These are phyloP conservation scores for Alectoris magna DNA, from an alignment of 2,797 vertebrate genomes.

Conservation along the genomic window DNA sequence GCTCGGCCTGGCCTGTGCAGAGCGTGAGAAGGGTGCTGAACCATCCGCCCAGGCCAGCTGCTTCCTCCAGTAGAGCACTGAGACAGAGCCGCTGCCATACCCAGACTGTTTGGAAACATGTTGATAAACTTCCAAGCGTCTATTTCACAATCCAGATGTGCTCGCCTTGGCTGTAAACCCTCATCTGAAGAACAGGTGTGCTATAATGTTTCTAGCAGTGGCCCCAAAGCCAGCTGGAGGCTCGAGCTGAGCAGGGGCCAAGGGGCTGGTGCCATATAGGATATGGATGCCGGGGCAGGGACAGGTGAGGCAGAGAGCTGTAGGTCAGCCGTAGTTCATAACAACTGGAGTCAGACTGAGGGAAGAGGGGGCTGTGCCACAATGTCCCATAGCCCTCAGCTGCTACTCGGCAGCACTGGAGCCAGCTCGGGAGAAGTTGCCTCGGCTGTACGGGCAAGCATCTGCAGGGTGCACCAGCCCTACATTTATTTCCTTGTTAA, in stretches of 20 bases:
- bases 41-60: constrained; percentile 60
- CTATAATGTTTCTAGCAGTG: constrained; percentile 78
- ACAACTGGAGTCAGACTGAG: neutral
- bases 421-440: neutral
- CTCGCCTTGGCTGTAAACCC: constrained; percentile 76
- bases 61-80: constrained; percentile 64
- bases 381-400: neutral
- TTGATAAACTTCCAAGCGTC: constrained; percentile 76
- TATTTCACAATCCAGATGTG: constrained; percentile 79
- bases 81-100: constrained; percentile 71
- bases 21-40: constrained; percentile 54
- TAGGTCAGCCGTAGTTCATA: constrained; percentile 50
- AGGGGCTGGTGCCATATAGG: constrained; percentile 53
- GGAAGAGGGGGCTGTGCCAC: neutral
- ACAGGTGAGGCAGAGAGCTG: constrained; percentile 32
- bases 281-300: constrained; percentile 31
- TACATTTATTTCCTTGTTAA: neutral
- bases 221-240: constrained; percentile 63
- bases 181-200: constrained; percentile 81
- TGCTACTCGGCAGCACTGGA: neutral
- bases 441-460: neutral
- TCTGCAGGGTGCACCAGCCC: too few relatives aligned
- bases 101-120: constrained; percentile 71
- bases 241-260: constrained; percentile 45
- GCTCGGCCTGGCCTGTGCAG: neutral